These are phyloP conservation scores for Mesorhabditis spiculigera DNA, from an alignment of 2,888 invertebrate species.

Conservation along the genomic window DNA sequence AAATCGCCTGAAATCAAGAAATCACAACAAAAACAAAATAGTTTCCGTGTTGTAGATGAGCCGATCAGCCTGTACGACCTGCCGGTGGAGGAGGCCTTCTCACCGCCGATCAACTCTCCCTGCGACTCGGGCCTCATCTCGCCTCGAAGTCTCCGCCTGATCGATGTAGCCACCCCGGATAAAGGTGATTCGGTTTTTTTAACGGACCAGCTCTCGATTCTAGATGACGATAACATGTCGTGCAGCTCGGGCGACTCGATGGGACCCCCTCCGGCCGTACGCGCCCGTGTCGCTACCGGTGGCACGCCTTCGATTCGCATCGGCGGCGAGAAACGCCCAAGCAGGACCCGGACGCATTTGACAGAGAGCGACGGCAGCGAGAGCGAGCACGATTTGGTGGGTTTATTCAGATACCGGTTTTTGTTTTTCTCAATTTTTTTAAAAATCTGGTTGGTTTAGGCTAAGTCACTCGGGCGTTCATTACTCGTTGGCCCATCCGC, in stretches of 20 bases:
- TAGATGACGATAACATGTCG: background rate
- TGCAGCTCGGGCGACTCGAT: background rate
- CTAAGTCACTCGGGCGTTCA: slow-evolving; percentile 34
- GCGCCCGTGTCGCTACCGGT: background rate
- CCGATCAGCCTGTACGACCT: background rate
- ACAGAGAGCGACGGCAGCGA: background rate
- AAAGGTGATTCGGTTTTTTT: background rate
- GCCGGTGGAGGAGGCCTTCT: slow-evolving; percentile 4
- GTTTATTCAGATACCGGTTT: background rate
- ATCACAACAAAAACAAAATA: background rate
- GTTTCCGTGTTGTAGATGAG: background rate
- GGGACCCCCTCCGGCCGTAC: background rate
- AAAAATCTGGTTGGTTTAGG: background rate
- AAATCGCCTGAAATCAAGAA: too few species aligned
- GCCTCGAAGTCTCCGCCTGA: background rate
- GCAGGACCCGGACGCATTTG: background rate
- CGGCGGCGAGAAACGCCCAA: background rate
- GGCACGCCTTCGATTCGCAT: background rate
- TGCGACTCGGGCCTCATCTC: background rate
- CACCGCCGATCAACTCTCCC: background rate
- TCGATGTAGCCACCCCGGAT: background rate
- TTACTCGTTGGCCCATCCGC: slow-evolving; percentile 47
- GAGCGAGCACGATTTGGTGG: background rate
- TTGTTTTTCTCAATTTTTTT: too few species aligned
- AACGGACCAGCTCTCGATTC: background rate